Evolutionary conservation across 2,888 invertebrate genomes (phyloP), one percentile per base, ranked within the genome.

Genomic region (Acleris laterana): DNA sequence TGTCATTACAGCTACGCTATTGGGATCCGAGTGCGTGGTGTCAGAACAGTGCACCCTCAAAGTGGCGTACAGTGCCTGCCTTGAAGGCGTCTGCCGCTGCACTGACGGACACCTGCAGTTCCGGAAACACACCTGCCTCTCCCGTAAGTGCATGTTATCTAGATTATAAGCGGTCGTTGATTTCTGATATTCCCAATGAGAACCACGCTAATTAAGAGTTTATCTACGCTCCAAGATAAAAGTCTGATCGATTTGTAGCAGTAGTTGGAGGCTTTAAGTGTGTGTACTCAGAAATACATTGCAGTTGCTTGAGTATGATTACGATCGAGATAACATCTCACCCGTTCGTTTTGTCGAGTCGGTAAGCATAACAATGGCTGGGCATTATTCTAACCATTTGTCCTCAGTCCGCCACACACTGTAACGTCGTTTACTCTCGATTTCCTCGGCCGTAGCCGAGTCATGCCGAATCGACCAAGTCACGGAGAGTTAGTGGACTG

Each of bases 1-100:
- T 76, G 74, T 80, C 79, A 61, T 95, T 95, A 59, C 94, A 97
- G 97, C 97, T 5, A 96, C 96, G 57, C 94, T 98, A 44, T 91
- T 97, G 79, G 97, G 97, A 58, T 96, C 97, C 77, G 96, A 96
- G 79, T 98, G 98, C 83, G 80, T 95, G 71, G 95, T 97, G 58
- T 95, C 96, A 68, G 96, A 97, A 78, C 98, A 98, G 83, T 98
- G 98, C 81, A 96, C 96, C 25, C 92, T 97, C 90, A 97, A 97
- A 87, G 98, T 98, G 62, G 96, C 97, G 19, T 96, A 97, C 90
- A 97, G 97, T 84, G 96, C 95, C 72, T 98, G 98, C 77, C 89
- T 96, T 75, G 96, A 96, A 67, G 96, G 97, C 46, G 95, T 96
- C 56, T 98, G 98, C 82, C 95, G 96, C 51, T 98, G 98, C 87